Evolutionary conservation across 2,797 vertebrate species (phyloP).

Genomic region (Anisognathus igniventris): DNA sequence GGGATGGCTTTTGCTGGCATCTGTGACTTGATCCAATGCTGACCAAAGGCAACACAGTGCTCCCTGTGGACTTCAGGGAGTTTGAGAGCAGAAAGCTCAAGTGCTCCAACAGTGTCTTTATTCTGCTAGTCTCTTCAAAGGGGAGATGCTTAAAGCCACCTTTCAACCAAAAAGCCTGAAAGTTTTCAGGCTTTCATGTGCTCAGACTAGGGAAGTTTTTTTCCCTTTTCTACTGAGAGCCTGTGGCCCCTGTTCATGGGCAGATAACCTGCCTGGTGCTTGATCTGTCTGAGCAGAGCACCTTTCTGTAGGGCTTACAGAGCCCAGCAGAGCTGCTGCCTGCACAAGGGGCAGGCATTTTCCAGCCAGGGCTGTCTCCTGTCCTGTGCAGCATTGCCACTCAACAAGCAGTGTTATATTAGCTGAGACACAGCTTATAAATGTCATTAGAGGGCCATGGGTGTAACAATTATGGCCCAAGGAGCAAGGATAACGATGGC

Average conservation of each 20-base stretch:
- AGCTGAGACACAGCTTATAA: background rate
- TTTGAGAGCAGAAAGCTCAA: background rate
- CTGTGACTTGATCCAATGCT: slow-evolving; percentile 7
- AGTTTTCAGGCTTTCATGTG: background rate
- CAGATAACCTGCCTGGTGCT: background rate
- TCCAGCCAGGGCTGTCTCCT: background rate
- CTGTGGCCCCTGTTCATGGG: background rate
- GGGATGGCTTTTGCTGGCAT: background rate
- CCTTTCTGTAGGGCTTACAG: background rate
- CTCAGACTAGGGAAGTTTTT: background rate
- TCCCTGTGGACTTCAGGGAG: background rate
- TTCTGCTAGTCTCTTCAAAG: background rate
- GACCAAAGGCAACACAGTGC: background rate
- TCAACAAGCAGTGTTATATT: background rate
- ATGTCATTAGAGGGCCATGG: background rate
- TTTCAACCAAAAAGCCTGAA: slow-evolving; percentile 6
- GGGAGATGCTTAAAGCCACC: background rate
- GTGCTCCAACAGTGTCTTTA: background rate
- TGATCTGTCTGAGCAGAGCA: background rate
- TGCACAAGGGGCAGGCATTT: background rate
- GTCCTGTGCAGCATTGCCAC: background rate
- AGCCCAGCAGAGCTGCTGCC: background rate
- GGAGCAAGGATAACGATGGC: background rate
- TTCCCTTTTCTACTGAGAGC: background rate
- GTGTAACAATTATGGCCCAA: background rate